phyloP scores from a whole-genome alignment of 2,888 invertebrate species.

The Agonum fuliginosum region DNA sequence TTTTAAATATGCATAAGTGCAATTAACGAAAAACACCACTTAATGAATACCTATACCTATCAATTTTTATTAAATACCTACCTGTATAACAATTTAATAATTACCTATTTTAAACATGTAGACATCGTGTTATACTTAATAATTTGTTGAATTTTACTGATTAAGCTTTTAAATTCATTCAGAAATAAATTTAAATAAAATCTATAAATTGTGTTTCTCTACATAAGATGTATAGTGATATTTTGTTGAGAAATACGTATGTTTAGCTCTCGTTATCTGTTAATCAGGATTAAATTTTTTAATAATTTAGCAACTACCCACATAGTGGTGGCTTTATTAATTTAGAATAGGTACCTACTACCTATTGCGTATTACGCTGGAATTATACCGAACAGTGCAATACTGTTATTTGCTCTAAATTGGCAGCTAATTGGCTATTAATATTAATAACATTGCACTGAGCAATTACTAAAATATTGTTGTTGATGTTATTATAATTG shows the following conservation, averaged over 20 bases:
- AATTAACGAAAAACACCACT: slow-evolving; percentile 58
- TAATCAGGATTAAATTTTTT: slow-evolving; percentile 15
- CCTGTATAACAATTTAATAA: slow-evolving; percentile 36
- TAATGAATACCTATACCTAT: slow-evolving; percentile 38
- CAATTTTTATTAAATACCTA: slow-evolving; percentile 42
- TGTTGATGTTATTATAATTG: slow-evolving; percentile 84
- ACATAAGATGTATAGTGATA: slow-evolving; percentile 25
- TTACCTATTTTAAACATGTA: slow-evolving; percentile 31
- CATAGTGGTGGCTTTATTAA: slow-evolving; percentile 57
- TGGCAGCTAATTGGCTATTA: slow-evolving; percentile 57
- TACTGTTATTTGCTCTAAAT: slow-evolving; percentile 57
- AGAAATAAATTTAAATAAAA: slow-evolving; percentile 48
- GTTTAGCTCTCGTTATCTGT: slow-evolving; percentile 33
- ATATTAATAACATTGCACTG: slow-evolving; percentile 63
- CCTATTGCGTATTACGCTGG: slow-evolving; percentile 31
- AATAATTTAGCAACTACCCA: slow-evolving; percentile 51
- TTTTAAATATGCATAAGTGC: slow-evolving; percentile 57
- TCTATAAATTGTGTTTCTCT: slow-evolving; percentile 27
- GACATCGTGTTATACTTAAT: slow-evolving; percentile 39
- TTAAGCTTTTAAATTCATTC: slow-evolving; percentile 41
- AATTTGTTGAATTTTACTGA: slow-evolving; percentile 48
- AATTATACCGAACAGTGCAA: slow-evolving; percentile 41
- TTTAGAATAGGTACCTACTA: slow-evolving; percentile 46
- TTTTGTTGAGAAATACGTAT: slow-evolving; percentile 12
- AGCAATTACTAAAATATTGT: slow-evolving; percentile 74